phyloP scores from a whole-genome alignment of 2,797 vertebrate species.

The Rhinella marina region DNA sequence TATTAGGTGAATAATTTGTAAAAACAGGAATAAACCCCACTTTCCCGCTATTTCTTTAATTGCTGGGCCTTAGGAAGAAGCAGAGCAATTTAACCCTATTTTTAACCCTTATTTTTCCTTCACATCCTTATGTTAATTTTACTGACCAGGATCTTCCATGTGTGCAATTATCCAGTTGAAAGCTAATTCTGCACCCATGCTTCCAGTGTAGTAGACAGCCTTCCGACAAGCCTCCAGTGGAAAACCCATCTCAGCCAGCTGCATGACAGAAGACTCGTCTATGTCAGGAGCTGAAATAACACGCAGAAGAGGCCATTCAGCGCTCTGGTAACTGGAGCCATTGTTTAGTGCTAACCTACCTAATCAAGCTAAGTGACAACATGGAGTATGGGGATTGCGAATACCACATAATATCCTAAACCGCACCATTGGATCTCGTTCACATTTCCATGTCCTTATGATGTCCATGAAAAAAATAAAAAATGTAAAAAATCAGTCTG shows the following conservation, averaged over 20 bases:
- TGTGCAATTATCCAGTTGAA: conserved; percentile 99
- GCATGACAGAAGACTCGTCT: conserved; percentile 94
- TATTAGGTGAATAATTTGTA: neutral
- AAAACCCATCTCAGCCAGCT: conserved; percentile 98
- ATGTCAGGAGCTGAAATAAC: conserved; percentile 88
- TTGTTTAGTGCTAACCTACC: neutral
- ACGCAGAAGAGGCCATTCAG: conserved; percentile 50
- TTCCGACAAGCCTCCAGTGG: conserved; percentile 96
- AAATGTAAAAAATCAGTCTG: no score
- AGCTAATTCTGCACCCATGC: conserved; percentile 95
- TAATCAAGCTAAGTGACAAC: neutral
- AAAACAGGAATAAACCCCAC: neutral
- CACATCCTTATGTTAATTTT: neutral
- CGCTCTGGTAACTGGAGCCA: neutral
- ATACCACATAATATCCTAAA: neutral
- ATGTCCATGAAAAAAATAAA: no score
- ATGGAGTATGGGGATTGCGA: neutral
- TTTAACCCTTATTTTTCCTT: neutral
- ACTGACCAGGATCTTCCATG: conserved; percentile 97
- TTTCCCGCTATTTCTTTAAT: no score
- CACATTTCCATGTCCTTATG: no score
- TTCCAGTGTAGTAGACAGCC: conserved; percentile 97
- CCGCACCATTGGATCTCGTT: neutral
- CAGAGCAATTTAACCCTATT: neutral
- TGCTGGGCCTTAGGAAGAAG: neutral